These are phyloP conservation scores for Drosophila ercepeae DNA, from an alignment of 1,140 invertebrate genomes.

Conservation along the genomic window DNA sequence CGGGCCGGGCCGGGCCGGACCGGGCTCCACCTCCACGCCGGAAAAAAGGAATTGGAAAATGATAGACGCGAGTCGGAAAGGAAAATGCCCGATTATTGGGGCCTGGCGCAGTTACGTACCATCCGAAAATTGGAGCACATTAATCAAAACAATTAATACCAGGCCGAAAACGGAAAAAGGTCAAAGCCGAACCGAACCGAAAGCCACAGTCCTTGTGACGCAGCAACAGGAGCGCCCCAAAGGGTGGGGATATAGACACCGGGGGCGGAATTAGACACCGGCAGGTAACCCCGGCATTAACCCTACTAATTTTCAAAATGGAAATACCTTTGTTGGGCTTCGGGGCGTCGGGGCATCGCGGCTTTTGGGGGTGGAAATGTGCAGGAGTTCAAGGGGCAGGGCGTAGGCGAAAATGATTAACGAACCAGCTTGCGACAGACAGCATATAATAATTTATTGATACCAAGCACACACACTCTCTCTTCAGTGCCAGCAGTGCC, in stretches of 20 bases:
- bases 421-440: conserved; percentile 65
- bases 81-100: conserved; percentile 31
- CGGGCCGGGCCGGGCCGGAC: too few relatives aligned
- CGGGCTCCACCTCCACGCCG: not conserved
- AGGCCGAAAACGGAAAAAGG: conserved; percentile 45
- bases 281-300: conserved; percentile 34
- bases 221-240: conserved; percentile 11
- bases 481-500: conserved; percentile 8
- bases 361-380: too few relatives aligned
- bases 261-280: not conserved
- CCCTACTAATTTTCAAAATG: conserved; percentile 52
- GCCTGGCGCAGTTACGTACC: conserved; percentile 48
- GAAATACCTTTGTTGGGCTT: conserved; percentile 16
- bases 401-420: conserved; percentile 65
- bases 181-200: conserved; percentile 50
- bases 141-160: conserved; percentile 77
- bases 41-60: conserved; percentile 12
- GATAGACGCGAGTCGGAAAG: conserved; percentile 21
- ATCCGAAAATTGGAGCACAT: conserved; percentile 72
- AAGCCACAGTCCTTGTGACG: too few relatives aligned
- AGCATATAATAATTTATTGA: conserved; percentile 79
- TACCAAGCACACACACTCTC: conserved; percentile 60
- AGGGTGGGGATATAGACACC: not conserved
- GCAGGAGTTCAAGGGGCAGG: not conserved
- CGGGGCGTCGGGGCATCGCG: not conserved